These are phyloP conservation scores for Verasper variegatus DNA, from an alignment of 2,113 vertebrate species.

Conservation along the genomic window DNA sequence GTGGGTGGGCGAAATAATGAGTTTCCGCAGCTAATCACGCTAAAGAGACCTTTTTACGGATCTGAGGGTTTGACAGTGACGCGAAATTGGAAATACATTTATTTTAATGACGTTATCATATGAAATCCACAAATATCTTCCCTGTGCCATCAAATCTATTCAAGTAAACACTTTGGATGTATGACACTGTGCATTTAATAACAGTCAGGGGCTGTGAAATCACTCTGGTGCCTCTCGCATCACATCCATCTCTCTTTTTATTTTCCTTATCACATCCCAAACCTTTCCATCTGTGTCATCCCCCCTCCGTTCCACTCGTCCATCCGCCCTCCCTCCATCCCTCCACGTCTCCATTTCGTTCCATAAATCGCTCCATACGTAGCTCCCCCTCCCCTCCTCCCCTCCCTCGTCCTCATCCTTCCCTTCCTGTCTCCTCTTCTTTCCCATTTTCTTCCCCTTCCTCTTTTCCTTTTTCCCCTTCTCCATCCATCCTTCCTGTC, in stretches of 20 bases:
- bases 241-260: slow-evolving; percentile 1
- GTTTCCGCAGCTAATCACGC: no score
- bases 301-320: slow-evolving; percentile 17
- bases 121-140: background rate
- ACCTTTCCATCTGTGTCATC: slow-evolving; percentile 10
- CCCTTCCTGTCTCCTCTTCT: background rate
- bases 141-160: background rate
- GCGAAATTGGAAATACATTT: background rate
- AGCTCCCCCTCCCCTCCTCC: slow-evolving; percentile 18
- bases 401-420: slow-evolving; percentile 58
- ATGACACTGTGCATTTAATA: background rate
- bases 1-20: background rate
- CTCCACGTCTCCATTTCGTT: background rate
- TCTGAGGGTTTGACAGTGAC: background rate
- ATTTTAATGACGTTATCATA: background rate
- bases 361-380: slow-evolving; percentile 40
- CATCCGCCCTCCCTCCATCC: background rate
- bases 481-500: slow-evolving; percentile 61
- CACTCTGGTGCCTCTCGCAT: no score
- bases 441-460: background rate
- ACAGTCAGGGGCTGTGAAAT: background rate
- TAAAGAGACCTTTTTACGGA: no score
- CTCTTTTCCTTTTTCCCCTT: slow-evolving; percentile 2
- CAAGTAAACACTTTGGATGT: background rate
- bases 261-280: slow-evolving; percentile 1